These are phyloP conservation scores for Scaeva pyrastri DNA, from an alignment of 2,888 invertebrate genomes.

Conservation along the genomic window DNA sequence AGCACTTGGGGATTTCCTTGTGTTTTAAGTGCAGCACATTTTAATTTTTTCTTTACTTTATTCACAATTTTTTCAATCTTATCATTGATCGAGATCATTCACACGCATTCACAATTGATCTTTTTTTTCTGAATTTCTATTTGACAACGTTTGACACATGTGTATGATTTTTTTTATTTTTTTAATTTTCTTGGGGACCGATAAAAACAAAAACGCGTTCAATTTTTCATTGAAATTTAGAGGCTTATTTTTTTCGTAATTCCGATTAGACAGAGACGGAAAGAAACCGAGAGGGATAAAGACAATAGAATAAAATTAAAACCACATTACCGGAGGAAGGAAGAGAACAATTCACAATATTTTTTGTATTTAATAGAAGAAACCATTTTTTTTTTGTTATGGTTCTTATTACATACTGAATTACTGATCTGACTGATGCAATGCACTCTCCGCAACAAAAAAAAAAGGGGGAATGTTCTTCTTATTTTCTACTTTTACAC, in stretches of 20 bases:
- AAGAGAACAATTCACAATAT: conserved; percentile 12
- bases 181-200: background rate
- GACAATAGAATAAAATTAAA: conserved; percentile 24
- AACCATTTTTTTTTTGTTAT: conserved; percentile 17
- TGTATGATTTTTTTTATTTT: background rate
- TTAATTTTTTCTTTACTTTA: background rate
- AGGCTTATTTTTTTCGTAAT: background rate
- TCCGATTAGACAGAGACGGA: background rate
- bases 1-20: conserved; percentile 39
- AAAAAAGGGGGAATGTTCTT: background rate
- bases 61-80: conserved; percentile 25
- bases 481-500: conserved; percentile 6
- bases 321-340: conserved; percentile 1
- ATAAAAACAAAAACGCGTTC: background rate
- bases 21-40: conserved; percentile 31
- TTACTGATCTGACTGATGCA: too few relatives aligned
- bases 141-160: conserved; percentile 9
- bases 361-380: conserved; percentile 13
- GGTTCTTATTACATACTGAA: conserved; percentile 7
- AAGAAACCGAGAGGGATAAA: background rate
- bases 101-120: background rate
- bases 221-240: background rate
- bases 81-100: background rate
- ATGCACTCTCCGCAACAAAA: background rate
- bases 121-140: background rate